Conservation (phyloP, 2,113 vertebrate species). For the Meles meles region DNA sequence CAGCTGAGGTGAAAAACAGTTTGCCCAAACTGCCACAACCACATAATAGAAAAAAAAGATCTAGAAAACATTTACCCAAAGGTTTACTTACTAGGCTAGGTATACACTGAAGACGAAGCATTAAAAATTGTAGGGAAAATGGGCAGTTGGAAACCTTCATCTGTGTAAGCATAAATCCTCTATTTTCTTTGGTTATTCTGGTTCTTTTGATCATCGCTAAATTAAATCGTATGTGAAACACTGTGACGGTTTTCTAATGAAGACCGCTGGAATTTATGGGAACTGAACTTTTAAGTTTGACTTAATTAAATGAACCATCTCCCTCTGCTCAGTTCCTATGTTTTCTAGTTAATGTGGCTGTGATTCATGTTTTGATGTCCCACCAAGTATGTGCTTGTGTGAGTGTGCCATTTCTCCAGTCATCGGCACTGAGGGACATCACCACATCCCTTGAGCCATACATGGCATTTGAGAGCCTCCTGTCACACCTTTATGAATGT, state of each 20-base stretch:
- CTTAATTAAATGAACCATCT: neutral
- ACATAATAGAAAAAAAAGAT: neutral
- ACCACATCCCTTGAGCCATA: neutral
- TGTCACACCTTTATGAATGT: neutral
- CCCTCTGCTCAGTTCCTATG: neutral
- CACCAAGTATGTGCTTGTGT: neutral
- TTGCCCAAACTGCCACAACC: neutral
- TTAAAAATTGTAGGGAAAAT: neutral
- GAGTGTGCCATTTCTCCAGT: neutral
- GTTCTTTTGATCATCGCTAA: neutral
- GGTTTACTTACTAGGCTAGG: neutral
- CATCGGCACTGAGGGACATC: accelerated
- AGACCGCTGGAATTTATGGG: neutral
- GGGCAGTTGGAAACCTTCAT: neutral
- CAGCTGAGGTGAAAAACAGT: neutral
- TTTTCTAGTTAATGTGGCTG: neutral
- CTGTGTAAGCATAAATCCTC: neutral
- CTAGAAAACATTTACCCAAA: neutral
- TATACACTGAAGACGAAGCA: neutral
- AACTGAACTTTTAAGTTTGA: neutral
- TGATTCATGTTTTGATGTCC: neutral
- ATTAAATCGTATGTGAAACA: neutral
- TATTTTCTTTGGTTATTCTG: neutral
- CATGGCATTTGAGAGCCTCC: neutral
- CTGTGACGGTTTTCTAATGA: neutral